Conservation (phyloP, 2,113 vertebrate genomes). For the Microtus ochrogaster region DNA sequence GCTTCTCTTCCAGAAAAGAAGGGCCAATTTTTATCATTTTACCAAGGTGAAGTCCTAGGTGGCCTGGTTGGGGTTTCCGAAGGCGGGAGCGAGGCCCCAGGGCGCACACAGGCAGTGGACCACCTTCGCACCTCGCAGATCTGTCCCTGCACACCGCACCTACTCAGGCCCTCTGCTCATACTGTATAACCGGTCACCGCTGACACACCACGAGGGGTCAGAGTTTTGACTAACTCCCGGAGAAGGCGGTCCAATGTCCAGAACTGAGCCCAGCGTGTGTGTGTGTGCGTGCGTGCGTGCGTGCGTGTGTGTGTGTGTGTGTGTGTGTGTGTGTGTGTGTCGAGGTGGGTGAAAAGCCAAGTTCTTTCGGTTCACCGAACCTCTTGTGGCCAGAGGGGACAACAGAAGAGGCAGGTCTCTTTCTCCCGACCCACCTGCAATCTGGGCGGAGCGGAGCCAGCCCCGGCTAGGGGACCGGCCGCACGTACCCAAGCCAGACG, state of each 20-base stretch:
- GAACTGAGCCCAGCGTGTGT: neutral
- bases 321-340: neutral
- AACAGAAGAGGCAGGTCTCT: neutral
- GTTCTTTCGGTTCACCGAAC: rapidly evolving
- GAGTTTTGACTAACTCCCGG: neutral
- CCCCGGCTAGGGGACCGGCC: neutral
- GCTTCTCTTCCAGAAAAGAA: neutral
- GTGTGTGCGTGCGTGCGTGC: too few relatives aligned
- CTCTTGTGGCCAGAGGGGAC: rapidly evolving
- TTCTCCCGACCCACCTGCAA: neutral
- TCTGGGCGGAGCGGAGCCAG: too few relatives aligned
- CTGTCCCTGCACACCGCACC: neutral
- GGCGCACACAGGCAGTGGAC: neutral
- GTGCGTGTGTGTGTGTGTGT: too few relatives aligned
- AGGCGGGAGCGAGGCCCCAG: neutral
- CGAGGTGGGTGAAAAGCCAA: neutral
- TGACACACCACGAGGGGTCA: neutral
- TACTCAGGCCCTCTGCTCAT: neutral
- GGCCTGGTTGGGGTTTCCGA: neutral
- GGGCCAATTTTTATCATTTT: neutral
- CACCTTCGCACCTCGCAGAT: neutral
- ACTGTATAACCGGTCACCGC: neutral
- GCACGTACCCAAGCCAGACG: neutral
- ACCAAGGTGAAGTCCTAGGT: neutral
- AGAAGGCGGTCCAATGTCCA: neutral